A percentile compares a stretch with the other conserved stretches of the same genome.
Conservation (phyloP, 2,888 invertebrate genomes). For the Stenoptilia bipunctidactyla region DNA sequence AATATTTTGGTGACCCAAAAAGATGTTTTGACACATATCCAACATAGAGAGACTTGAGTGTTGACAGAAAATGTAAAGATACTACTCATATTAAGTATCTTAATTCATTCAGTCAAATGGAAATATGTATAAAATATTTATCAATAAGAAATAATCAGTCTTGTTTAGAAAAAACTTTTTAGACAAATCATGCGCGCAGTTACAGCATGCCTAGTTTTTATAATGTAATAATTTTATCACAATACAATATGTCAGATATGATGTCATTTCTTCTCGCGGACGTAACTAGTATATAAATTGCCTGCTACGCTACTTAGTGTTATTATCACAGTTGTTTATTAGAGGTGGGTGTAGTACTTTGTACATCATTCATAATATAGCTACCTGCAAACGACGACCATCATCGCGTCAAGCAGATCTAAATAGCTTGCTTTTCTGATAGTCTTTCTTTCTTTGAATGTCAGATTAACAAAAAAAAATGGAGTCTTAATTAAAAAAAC, state of each 20-base stretch:
- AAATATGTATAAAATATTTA: constrained; percentile 66
- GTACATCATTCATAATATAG: constrained; percentile 65
- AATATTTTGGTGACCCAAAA: constrained; percentile 63
- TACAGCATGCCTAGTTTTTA: constrained; percentile 41
- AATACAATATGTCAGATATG: constrained; percentile 73
- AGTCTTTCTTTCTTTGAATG: no score
- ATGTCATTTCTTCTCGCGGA: constrained; percentile 72
- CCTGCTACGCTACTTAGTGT: constrained; percentile 73
- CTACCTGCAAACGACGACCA: constrained; percentile 54
- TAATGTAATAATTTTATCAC: constrained; percentile 57
- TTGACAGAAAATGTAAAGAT: constrained; percentile 55
- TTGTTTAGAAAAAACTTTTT: constrained; percentile 70
- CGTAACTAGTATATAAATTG: constrained; percentile 70
- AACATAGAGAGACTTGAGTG: constrained; percentile 63
- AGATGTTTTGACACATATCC: constrained; percentile 70
- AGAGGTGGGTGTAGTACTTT: constrained; percentile 73
- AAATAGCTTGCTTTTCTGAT: constrained; percentile 13
- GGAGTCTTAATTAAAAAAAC: constrained; percentile 24
- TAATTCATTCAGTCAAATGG: constrained; percentile 68
- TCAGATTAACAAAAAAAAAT: not conserved
- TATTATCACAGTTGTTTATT: constrained; percentile 73
- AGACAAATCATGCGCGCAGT: constrained; percentile 40
- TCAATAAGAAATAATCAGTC: constrained; percentile 73
- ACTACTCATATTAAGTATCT: constrained; percentile 65
- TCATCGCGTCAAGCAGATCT: constrained; percentile 40